Evolutionary conservation across 2,888 invertebrate species (phyloP), one percentile per base, ranked within the genome.

Genomic region (Molanna angustata): DNA sequence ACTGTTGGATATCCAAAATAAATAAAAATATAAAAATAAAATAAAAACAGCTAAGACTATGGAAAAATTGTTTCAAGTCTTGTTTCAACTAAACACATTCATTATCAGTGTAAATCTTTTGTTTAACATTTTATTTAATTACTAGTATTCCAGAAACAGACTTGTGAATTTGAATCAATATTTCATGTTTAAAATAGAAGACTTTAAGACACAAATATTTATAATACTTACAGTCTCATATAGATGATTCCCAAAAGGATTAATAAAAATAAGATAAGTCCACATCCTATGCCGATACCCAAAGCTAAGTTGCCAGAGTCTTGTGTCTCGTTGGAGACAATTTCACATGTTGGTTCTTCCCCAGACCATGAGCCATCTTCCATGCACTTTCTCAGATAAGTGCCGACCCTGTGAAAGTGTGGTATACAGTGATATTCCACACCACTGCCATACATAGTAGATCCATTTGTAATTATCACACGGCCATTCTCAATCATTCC

Each of bases 341-440:
- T 73, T 74, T 90, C 87, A 69, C 94, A 94, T 62, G 80, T 80
- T 0, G 94, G 93, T 62, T 90, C 88, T 46, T 88, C 88, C 0
- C 92, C 92, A 2, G 91, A 91, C 94, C 94, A 94, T 40, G 79
- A 76, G 2, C 89, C 92, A 56, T 86, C 88, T 50, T 90, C 90
- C 69, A 85, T 76, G 66, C 94, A 94, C 65, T 90, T 90, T 54
- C 94, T 78, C 16, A 91, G 70, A 67, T 90, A 89, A 0, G 89
- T 87, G 0, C 94, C 94, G 1, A 86, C 83, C 7, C 91, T 78
- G 65, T 88, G 87, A 72, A 80, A 92, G 63, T 87, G 88, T 2
- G 92, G 93, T 51, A 93, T 70, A 66, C 94, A 94, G 66, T 93
- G 92, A 68, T 94, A 94, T 67, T 94, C 94, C 1, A 91, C 86